Percentiles rank a stretch among this genome's conserved stretches.
Conservation (phyloP, 2,888 invertebrate genomes). For the Pycnomerus fuliginosus region DNA sequence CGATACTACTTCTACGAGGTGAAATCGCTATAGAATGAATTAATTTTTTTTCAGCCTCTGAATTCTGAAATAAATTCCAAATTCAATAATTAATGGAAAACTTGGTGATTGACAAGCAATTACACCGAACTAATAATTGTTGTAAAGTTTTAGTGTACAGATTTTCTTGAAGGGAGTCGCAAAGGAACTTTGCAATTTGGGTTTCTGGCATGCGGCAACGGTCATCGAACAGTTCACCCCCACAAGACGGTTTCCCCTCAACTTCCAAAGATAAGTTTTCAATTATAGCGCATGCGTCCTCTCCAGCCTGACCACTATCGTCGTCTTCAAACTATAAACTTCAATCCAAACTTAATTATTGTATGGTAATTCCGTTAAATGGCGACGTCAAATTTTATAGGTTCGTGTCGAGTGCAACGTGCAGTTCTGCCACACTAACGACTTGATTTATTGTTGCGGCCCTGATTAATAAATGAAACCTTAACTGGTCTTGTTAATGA, state of each 20-base stretch:
- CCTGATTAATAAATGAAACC: conserved; percentile 17
- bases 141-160: neutral
- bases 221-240: too few species aligned
- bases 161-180: conserved; percentile 13
- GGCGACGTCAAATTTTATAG: conserved; percentile 37
- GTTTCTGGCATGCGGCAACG: too few species aligned
- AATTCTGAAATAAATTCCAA: too few species aligned
- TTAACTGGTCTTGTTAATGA: conserved; percentile 21
- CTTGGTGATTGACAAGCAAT: too few species aligned
- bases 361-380: conserved; percentile 41
- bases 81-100: too few species aligned
- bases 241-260: conserved; percentile 29
- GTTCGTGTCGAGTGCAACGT: conserved; percentile 17
- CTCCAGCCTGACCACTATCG: conserved; percentile 34
- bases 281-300: conserved; percentile 16
- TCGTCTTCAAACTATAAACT: conserved; percentile 28
- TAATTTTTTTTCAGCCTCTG: too few species aligned
- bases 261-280: conserved; percentile 41
- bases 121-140: neutral
- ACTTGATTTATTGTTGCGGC: conserved; percentile 19
- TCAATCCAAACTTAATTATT: conserved; percentile 39
- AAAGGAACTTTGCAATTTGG: conserved; percentile 44
- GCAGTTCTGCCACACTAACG: conserved; percentile 6
- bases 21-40: too few species aligned
- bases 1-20: too few species aligned